A percentile compares a stretch with the other conserved stretches of the same genome.
Evolutionary conservation across 2,113 vertebrate genomes (phyloP).

Genomic region (Protobothrops flavoviridis): DNA sequence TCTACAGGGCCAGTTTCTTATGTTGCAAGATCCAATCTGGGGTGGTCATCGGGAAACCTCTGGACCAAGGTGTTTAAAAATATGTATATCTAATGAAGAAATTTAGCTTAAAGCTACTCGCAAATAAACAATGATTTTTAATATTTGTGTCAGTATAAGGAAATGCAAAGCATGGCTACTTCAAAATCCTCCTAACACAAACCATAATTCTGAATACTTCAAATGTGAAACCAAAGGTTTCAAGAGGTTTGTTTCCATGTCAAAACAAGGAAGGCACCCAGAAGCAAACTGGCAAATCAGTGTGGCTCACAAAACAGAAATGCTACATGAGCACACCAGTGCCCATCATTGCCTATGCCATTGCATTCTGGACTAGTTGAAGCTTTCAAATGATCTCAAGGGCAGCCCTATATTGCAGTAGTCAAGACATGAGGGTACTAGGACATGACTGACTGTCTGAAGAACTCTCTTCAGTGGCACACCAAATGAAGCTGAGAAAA

Average conservation of each 20-base stretch:
- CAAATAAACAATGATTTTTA: too few species aligned
- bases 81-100: not conserved
- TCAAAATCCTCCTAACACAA: too few species aligned
- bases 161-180: too few species aligned
- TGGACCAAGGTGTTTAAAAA: not conserved
- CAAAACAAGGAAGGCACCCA: too few species aligned
- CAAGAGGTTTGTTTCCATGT: too few species aligned
- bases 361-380: not conserved
- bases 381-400: not conserved
- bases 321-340: too few species aligned
- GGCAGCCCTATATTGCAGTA: not conserved
- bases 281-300: too few species aligned
- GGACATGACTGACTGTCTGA: not conserved
- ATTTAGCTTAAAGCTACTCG: not conserved
- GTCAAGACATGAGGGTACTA: not conserved
- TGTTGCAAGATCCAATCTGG: not conserved
- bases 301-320: too few species aligned
- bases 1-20: fast-evolving
- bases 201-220: too few species aligned
- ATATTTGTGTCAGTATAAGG: too few species aligned
- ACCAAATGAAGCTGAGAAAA: not conserved
- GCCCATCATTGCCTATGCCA: too few species aligned
- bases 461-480: not conserved
- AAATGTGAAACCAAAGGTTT: too few species aligned
- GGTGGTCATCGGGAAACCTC: not conserved